Base-by-base conservation (phyloP, 2,113 vertebrate species). In the Galeopterus variegatus region DNA sequence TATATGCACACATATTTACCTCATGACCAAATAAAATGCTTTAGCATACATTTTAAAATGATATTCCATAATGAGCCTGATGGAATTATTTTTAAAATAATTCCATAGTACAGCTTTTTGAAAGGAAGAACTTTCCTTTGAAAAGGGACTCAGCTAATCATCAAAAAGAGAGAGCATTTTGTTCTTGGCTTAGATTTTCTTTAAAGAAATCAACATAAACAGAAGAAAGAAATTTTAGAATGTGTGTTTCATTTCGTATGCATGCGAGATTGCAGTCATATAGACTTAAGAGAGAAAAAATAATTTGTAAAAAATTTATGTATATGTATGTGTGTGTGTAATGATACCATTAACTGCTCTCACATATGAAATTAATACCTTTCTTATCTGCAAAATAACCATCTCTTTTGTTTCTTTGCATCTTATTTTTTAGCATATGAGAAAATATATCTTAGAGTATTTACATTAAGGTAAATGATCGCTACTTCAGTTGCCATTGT, bases 51-150 rank as follows among this genome's bases (percentile, higher is more conserved):
- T 75, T 92, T 85, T 93, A 17, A 70, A 96, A 33, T 80, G 19
- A 36, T 64, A 75, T 75, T 93, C 36, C 18, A 60, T 56, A 93
- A 79, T 56, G 36, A 94, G 9, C 62, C 85, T 93, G 65, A 75
- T 65, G 62, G 65, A 77, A 28, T 88, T 95, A 96, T 73, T 97
- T 96, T 95, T 76, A 26, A 90, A 93, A 64, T 95, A 97, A 70
- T 92, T 70, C 36, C 77, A 52, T 70, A 90, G 85, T 82, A 70
- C 8, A 93, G 50, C 56, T 72, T 93, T 97, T 90, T 92, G 70
- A 89, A 95, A 87, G 52, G 19, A 92, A 95, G 23, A 6, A 65
- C 70, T 93, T 95, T 95, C 45, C 62, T 94, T 76, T 91, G 94
- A 86, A 94, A 95, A 94, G 62, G 31, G 69, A 95, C 84, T 81